Evolutionary conservation across 2,113 vertebrate genomes (phyloP).

Genomic region (Ictalurus furcatus): DNA sequence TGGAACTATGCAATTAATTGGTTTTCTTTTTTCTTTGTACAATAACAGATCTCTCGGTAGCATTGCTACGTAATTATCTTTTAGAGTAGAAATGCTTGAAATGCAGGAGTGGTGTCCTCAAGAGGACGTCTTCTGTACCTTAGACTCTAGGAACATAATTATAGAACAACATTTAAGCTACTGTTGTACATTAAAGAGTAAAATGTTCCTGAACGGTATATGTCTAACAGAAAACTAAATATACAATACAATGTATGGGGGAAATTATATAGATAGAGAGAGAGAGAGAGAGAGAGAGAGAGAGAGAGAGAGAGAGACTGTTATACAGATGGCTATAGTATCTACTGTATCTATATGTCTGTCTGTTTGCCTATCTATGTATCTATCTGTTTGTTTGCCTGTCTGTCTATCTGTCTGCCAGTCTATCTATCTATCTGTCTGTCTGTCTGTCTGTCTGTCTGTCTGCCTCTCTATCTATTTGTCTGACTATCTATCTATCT

Average conservation of each 20-base stretch:
- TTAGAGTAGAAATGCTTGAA: not conserved
- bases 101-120: not conserved
- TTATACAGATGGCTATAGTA: not conserved
- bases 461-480: fast-evolving
- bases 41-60: not conserved
- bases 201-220: not conserved
- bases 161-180: not conserved
- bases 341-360: not conserved
- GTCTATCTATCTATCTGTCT: not conserved
- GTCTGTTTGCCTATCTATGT: not conserved
- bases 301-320: no score
- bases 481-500: no score
- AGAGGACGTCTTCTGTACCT: not conserved
- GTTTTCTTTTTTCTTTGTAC: not conserved
- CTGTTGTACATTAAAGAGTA: not conserved
- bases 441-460: not conserved
- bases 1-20: not conserved
- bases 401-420: no score
- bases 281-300: no score
- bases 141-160: not conserved
- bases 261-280: no score
- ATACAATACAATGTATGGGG: not conserved
- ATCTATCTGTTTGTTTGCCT: not conserved
- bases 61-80: not conserved
- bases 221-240: not conserved